Base-by-base conservation (phyloP, 2,113 vertebrate genomes). In the Galeopterus variegatus region DNA sequence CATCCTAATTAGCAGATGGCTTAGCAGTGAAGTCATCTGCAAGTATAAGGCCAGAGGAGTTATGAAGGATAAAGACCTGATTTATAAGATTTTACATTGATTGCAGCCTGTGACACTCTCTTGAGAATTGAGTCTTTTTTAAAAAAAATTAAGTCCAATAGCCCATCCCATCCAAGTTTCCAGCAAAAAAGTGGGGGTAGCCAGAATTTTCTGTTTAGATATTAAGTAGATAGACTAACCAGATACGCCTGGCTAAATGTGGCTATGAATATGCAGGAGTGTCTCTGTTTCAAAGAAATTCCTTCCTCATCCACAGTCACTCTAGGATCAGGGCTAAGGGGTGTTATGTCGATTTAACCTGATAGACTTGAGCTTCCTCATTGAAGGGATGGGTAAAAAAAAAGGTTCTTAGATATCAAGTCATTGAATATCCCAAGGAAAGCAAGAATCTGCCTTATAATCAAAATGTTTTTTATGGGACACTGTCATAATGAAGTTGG, bases 1-100 rank as follows among this genome's bases (percentile, higher is more conserved):
- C 92, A 92, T 21, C 93, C 0, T 5, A 60, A 81, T 88, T 93
- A 95, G 94, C 97, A 97, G 97, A 97, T 94, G 97, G 96, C 72
- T 50, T 82, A 70, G 76, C 73, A 69, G 75, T 69, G 90, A 85
- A 72, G 84, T 62, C 72, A 21, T 92, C 76, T 14, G 28, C 8
- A 85, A 64, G 76, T 89, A 88, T 96, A 87, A 92, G 97, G 92
- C 85, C 94, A 90, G 75, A 79, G 75, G 88, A 92, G 90, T 73
- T 48, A 67, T 15, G 36, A 50, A 70, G 86, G 69, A 67, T 80
- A 58, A 84, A 92, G 86, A 62, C 89, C 93, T 77, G 76, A 88
- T 79, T 70, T 94, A 81, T 80, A n/a, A 62, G 48, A 41, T 45
- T 92, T 52, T 67, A 15, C 24, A 41, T 64, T 69, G 58, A 81